A percentile compares a stretch with the other conserved stretches of the same genome.
These are phyloP conservation scores for Drosophila imparisetae DNA, from an alignment of 2,888 invertebrate species.

Conservation along the genomic window DNA sequence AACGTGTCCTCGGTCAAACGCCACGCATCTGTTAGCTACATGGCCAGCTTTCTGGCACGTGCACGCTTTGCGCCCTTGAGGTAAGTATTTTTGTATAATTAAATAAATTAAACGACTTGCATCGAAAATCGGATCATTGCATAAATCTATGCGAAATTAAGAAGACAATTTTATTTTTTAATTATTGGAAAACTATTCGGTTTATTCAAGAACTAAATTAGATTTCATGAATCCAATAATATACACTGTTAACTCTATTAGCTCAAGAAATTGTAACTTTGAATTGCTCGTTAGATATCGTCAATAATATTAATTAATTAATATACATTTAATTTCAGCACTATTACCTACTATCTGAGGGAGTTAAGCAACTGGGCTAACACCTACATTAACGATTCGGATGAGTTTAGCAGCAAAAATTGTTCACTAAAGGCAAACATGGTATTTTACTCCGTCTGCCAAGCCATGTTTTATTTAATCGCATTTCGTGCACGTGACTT, in stretches of 20 bases:
- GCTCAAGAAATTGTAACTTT: too few species aligned
- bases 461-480: constrained; percentile 96
- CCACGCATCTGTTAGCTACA: constrained; percentile 90
- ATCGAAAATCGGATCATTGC: not conserved
- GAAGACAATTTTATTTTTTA: not conserved
- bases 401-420: constrained; percentile 80
- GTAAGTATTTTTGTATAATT: constrained; percentile 83
- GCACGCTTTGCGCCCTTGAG: constrained; percentile 87
- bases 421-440: constrained; percentile 90
- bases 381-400: constrained; percentile 87
- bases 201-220: not conserved
- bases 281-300: not conserved
- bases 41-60: constrained; percentile 90
- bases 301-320: not conserved
- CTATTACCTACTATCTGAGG: constrained; percentile 88
- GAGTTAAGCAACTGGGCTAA: constrained; percentile 94
- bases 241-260: too few species aligned
- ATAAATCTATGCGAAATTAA: not conserved
- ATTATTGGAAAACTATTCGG: not conserved
- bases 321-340: constrained; percentile 84
- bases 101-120: not conserved
- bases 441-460: constrained; percentile 96
- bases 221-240: too few species aligned
- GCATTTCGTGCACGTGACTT: constrained; percentile 95
- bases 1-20: constrained; percentile 88